phyloP scores from a whole-genome alignment of 37 sponge, comb jelly and placozoan species.

The Theonella swinhoei region DNA sequence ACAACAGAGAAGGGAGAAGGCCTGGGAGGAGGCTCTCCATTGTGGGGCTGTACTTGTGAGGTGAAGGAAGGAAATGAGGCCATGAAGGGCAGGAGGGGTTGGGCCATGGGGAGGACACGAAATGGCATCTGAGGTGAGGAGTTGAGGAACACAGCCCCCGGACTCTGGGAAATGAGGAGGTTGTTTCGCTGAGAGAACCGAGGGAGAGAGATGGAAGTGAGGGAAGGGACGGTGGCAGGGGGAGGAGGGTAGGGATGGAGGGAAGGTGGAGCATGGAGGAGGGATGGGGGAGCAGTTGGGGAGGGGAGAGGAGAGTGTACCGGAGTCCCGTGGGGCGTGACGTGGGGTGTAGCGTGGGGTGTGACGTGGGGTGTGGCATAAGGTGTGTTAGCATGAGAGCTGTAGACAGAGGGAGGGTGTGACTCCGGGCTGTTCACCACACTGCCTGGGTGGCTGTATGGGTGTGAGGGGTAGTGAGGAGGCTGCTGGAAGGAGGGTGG shows the following conservation, averaged over 20 bases:
- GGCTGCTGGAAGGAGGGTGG: neutral
- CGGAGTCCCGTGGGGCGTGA: constrained; percentile 49
- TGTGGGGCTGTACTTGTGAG: neutral
- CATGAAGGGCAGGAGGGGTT: constrained; percentile 5
- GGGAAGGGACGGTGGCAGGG: neutral
- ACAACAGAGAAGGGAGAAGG: constrained; percentile 50
- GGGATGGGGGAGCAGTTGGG: constrained; percentile 6
- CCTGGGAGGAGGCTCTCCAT: neutral
- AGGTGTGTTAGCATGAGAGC: constrained; percentile 51
- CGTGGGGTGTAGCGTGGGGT: constrained; percentile 52
- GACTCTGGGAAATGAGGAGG: neutral
- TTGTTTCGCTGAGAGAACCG: neutral
- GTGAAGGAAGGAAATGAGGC: neutral
- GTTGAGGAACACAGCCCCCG: constrained; percentile 32
- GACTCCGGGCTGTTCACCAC: constrained; percentile 30
- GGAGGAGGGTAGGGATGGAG: constrained; percentile 14
- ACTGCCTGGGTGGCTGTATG: constrained; percentile 27
- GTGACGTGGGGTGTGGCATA: no score
- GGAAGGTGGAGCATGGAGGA: constrained; percentile 11
- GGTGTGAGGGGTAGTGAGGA: neutral
- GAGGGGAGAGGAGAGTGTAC: constrained; percentile 70
- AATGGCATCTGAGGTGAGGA: constrained; percentile 29
- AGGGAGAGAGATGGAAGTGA: neutral
- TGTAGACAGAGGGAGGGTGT: neutral
- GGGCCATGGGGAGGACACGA: constrained; percentile 18